Evolutionary conservation across 2,113 vertebrate species (phyloP), one percentile per base, ranked within the genome.

Genomic region (Misgurnus mizolepis): DNA sequence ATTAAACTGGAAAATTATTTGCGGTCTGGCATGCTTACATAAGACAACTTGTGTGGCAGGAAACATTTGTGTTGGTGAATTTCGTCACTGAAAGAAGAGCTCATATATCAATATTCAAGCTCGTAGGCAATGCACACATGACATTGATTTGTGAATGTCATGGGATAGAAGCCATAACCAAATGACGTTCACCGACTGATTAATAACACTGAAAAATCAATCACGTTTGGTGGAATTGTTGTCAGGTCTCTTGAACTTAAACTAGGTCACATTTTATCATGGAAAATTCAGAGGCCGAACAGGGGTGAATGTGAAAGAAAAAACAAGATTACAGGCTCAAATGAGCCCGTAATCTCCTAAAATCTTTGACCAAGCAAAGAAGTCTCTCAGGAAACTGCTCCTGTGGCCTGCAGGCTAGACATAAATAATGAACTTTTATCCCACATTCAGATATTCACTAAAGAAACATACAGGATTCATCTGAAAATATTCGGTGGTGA

Each of bases 241-340:
- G 41, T 4, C 12, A 41, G n/a, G 82, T 73, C 64, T 67, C 74
- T 65, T 53, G 80, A 76, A 70, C 55, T 81, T 76, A 84, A 47
- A 72, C 75, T 49, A 74, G 84, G 83, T 89, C 83, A 77, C 18
- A 80, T 90, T 88, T 86, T 84, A 22, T 39, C 17, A 34, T 5
- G 27, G 17, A 56, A 58, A 7, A 58, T 58, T 11, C 4, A 12
- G 49, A 53, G 49, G 49, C 49, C 14, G 17, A 58, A 7, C 11
- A 6, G 10, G 27, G 6, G 55, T 12, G 71, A 74, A 58, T 9
- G 17, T 61, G 55, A 43, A 61, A 58, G 56, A 58, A 58, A 58
- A 18, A 18, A 58, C 15, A 56, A 56, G 55, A 56, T 56, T 58
- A 18, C 1, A 14, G 17, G 55, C n/a, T 58, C 55, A 15, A 58